Percentiles rank a stretch among this genome's conserved stretches.
These are phyloP conservation scores for Engystomops pustulosus DNA, from an alignment of 2,113 vertebrate species.

Conservation along the genomic window DNA sequence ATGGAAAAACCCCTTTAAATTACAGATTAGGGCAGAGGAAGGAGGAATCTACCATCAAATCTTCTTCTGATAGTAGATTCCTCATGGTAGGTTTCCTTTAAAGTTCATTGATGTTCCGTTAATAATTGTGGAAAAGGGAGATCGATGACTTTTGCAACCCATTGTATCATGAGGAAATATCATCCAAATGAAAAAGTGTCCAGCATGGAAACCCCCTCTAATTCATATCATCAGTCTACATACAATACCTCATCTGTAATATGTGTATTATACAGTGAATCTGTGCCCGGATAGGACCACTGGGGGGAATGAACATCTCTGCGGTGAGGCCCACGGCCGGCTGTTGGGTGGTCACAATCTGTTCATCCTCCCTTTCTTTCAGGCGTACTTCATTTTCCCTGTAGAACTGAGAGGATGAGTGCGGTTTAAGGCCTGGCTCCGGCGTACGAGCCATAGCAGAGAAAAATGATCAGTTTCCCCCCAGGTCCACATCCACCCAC, in stretches of 20 bases:
- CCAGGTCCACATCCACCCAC: conserved; percentile 48
- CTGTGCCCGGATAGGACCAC: neutral
- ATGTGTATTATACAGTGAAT: neutral
- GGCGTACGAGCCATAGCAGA: conserved; percentile 16
- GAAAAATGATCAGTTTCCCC: conserved; percentile 51
- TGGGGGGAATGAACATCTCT: neutral
- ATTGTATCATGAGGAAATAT: too few species aligned
- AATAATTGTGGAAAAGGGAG: too few species aligned
- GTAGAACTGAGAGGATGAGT: conserved; percentile 47
- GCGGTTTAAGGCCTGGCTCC: conserved; percentile 46
- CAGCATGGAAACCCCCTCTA: too few species aligned
- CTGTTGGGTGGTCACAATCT: conserved; percentile 52
- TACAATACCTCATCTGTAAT: neutral
- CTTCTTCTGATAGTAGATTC: too few species aligned
- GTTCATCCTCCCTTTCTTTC: conserved; percentile 50
- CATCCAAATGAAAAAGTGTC: too few species aligned
- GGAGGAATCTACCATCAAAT: too few species aligned
- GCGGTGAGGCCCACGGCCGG: neutral
- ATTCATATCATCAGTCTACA: neutral
- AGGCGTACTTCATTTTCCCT: conserved; percentile 50
- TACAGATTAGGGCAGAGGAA: too few species aligned
- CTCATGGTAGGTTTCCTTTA: too few species aligned
- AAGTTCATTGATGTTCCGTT: too few species aligned
- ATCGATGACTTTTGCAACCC: too few species aligned
- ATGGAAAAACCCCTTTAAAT: too few species aligned